Conservation (phyloP, 2,797 vertebrate species). For the Meda fulgida region DNA sequence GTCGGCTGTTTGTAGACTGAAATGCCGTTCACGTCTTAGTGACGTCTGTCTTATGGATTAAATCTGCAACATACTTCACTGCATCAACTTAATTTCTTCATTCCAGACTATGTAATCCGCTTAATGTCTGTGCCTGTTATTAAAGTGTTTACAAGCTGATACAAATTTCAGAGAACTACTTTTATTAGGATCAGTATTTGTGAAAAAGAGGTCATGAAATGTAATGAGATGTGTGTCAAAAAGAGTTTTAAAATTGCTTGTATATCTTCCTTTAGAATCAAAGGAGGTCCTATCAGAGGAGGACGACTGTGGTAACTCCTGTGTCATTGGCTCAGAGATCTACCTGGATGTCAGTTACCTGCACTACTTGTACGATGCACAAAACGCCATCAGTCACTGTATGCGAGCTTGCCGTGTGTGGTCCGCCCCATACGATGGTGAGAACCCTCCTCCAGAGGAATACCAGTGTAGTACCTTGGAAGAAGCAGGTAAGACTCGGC, state of each 20-base stretch:
- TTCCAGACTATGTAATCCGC: slow-evolving; percentile 27
- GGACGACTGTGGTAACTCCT: slow-evolving; percentile 73
- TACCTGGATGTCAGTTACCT: slow-evolving; percentile 94
- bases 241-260: background rate
- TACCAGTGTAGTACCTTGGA: slow-evolving; percentile 80
- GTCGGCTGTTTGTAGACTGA: slow-evolving; percentile 9
- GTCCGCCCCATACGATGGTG: slow-evolving; percentile 92
- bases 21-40: slow-evolving; percentile 5
- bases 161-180: slow-evolving; percentile 5
- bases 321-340: slow-evolving; percentile 87
- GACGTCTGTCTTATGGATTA: slow-evolving; percentile 14
- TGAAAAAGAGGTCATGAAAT: background rate
- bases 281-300: slow-evolving; percentile 59
- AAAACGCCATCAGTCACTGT: slow-evolving; percentile 83
- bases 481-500: slow-evolving; percentile 68
- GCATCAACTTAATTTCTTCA: slow-evolving; percentile 1
- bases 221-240: background rate
- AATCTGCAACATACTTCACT: slow-evolving; percentile 36
- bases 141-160: slow-evolving; percentile 15
- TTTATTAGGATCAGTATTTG: background rate
- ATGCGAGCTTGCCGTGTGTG: slow-evolving; percentile 88
- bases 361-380: slow-evolving; percentile 93
- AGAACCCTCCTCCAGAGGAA: slow-evolving; percentile 86
- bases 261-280: slow-evolving; percentile 69
- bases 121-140: slow-evolving; percentile 20